These are phyloP conservation scores for Drosophila azteca DNA, from an alignment of 1,140 invertebrate species.

Conservation along the genomic window DNA sequence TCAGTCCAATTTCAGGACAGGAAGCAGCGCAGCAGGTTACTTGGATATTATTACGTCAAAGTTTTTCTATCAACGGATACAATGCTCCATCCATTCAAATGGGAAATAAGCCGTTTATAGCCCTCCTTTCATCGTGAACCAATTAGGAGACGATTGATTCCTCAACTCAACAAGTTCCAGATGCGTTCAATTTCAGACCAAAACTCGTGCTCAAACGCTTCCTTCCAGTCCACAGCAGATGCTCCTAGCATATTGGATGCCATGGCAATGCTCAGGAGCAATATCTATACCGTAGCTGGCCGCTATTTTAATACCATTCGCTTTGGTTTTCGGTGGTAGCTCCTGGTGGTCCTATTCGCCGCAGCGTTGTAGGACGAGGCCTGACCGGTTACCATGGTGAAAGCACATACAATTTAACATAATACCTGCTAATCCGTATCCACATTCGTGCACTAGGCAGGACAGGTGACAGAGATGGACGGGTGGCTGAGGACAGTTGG, in stretches of 20 bases:
- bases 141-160: too few species aligned
- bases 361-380: neutral
- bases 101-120: too few species aligned
- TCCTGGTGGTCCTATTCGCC: neutral
- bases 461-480: neutral
- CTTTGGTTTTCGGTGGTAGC: neutral
- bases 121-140: too few species aligned
- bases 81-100: too few species aligned
- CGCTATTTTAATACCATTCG: slow-evolving; percentile 17
- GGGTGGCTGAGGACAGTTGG: neutral
- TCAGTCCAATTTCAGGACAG: too few species aligned
- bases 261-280: slow-evolving; percentile 7
- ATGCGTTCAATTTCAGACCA: too few species aligned
- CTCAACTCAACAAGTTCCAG: too few species aligned
- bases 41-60: too few species aligned
- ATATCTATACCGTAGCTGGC: too few species aligned
- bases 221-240: neutral
- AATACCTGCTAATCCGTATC: slow-evolving; percentile 17
- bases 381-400: slow-evolving; percentile 68
- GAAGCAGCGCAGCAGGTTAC: too few species aligned
- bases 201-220: too few species aligned
- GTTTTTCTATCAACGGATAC: too few species aligned
- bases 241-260: neutral
- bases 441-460: neutral
- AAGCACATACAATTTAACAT: slow-evolving; percentile 60